These are phyloP conservation scores for Anolis carolinensis DNA, from an alignment of 2,113 vertebrate genomes.

Conservation along the genomic window DNA sequence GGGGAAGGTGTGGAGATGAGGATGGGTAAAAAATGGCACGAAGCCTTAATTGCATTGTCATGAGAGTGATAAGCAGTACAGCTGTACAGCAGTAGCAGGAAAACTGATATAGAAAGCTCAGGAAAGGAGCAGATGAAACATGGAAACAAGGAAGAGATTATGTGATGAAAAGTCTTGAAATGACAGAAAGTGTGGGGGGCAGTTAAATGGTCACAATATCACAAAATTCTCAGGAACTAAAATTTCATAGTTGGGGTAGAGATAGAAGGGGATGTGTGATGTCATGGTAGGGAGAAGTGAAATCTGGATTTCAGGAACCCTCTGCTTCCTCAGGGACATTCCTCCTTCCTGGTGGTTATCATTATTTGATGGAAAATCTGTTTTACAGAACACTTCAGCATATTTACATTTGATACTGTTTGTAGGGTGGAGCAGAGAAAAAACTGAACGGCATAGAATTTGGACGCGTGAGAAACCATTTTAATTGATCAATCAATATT, in stretches of 20 bases:
- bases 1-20: background rate
- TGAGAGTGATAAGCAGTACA: background rate
- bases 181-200: background rate
- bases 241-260: background rate
- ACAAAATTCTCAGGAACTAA: background rate
- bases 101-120: background rate
- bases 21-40: background rate
- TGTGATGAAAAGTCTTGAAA: background rate
- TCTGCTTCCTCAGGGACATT: background rate
- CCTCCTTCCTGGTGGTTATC: background rate
- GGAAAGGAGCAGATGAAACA: background rate
- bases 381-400: background rate
- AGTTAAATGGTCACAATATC: background rate
- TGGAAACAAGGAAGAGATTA: background rate
- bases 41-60: background rate
- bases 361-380: background rate
- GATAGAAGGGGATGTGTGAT: background rate
- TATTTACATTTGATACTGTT: background rate
- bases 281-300: background rate
- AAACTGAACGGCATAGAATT: background rate
- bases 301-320: background rate
- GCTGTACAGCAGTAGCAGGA: background rate
- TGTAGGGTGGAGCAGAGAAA: background rate
- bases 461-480: too few species aligned
- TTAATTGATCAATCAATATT: background rate